Conservation (phyloP, 2,797 vertebrate genomes). For the Tragopan temminckii region DNA sequence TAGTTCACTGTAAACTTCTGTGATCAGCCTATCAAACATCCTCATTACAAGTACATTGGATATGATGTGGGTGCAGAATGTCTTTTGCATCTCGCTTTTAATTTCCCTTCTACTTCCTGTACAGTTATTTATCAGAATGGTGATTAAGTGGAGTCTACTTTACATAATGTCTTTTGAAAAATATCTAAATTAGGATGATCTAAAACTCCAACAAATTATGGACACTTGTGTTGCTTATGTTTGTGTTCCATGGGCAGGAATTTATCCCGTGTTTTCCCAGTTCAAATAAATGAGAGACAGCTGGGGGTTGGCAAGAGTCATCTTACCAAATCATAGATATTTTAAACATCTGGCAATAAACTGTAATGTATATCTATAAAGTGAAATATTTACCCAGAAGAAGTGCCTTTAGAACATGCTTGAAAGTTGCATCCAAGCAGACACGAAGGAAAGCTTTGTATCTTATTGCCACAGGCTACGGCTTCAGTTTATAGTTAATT, state of each 20-base stretch:
- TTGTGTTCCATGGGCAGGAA: conserved; percentile 64
- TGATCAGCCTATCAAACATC: conserved; percentile 4
- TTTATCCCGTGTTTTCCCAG: conserved; percentile 68
- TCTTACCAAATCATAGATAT: conserved; percentile 74
- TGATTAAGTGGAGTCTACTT: conserved; percentile 71
- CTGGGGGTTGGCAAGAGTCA: conserved; percentile 52
- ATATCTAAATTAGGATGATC: conserved; percentile 73
- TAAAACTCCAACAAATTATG: conserved; percentile 71
- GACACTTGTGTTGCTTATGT: conserved; percentile 70
- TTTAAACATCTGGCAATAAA: conserved; percentile 73
- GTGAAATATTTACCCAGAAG: conserved; percentile 66
- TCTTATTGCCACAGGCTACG: conserved; percentile 61
- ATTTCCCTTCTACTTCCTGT: conserved; percentile 63
- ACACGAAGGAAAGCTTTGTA: conserved; percentile 63
- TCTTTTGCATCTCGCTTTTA: conserved; percentile 54
- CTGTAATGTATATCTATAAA: conserved; percentile 68
- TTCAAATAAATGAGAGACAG: conserved; percentile 65
- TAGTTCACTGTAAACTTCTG: not conserved
- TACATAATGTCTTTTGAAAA: conserved; percentile 71
- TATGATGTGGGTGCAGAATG: conserved; percentile 11
- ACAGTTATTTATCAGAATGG: conserved; percentile 67
- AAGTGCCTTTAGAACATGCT: conserved; percentile 57
- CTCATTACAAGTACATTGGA: conserved; percentile 28
- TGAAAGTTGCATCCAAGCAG: conserved; percentile 63
- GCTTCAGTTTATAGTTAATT: conserved; percentile 75